Conservation (phyloP, 2,797 vertebrate species). For the Valencia hispanica region DNA sequence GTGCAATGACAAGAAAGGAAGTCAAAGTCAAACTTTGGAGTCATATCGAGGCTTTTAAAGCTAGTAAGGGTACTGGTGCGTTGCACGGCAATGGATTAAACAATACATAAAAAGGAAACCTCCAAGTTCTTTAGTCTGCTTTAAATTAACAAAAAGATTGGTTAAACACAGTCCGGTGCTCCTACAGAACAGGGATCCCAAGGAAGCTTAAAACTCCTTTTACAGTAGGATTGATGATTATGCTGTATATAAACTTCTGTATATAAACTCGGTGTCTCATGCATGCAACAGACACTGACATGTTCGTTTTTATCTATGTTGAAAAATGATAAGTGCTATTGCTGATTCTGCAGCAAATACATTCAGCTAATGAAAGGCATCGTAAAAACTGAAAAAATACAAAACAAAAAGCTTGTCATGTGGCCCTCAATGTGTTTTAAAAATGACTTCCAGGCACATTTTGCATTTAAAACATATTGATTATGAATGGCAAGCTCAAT, state of each 20-base stretch:
- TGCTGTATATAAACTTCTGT: neutral
- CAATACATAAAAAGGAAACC: neutral
- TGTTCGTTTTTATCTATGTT: no score
- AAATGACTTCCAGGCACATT: neutral
- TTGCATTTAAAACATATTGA: neutral
- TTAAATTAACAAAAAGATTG: neutral
- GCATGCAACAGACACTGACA: no score
- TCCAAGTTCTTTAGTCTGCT: neutral
- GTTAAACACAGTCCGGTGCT: neutral
- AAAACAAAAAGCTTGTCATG: no score
- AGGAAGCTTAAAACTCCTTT: no score
- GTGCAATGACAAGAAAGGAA: no score
- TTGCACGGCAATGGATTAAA: neutral
- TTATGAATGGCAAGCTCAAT: neutral
- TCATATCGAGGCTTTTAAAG: neutral
- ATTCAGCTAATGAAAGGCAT: no score
- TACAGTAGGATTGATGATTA: neutral
- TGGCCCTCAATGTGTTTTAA: no score
- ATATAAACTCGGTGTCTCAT: no score
- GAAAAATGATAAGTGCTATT: no score
- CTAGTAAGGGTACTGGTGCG: neutral
- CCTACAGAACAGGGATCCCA: neutral
- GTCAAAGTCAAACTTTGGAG: no score
- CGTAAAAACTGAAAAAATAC: no score
- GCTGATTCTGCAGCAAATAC: no score